Evolutionary conservation across 2,888 invertebrate species (phyloP).

Genomic region (Patella pellucida): DNA sequence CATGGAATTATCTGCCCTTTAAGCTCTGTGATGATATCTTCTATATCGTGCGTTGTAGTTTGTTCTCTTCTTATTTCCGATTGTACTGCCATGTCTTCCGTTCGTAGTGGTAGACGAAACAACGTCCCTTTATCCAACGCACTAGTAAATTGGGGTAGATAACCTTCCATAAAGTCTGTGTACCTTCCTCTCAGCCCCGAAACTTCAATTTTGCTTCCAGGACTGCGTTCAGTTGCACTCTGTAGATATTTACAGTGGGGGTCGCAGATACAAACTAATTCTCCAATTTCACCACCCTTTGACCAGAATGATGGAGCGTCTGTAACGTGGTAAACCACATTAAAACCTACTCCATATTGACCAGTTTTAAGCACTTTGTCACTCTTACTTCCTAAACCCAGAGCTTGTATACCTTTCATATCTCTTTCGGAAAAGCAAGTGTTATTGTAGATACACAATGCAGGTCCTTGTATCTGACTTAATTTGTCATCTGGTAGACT

Average conservation of each 20-base stretch:
- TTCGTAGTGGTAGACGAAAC: constrained; percentile 64
- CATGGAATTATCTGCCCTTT: constrained; percentile 50
- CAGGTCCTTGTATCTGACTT: constrained; percentile 63
- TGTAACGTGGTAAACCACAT: constrained; percentile 67
- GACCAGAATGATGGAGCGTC: constrained; percentile 67
- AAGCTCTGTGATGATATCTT: constrained; percentile 45
- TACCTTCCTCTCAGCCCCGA: constrained; percentile 34
- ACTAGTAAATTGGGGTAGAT: constrained; percentile 44
- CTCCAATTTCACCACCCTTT: constrained; percentile 38
- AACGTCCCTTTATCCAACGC: constrained; percentile 49
- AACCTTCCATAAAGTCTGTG: constrained; percentile 52
- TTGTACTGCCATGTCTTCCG: constrained; percentile 38
- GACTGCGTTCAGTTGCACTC: constrained; percentile 31
- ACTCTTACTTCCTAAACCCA: constrained; percentile 65
- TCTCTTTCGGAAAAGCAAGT: constrained; percentile 58
- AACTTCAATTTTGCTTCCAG: constrained; percentile 43
- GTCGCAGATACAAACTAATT: constrained; percentile 50
- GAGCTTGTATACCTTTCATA: constrained; percentile 61
- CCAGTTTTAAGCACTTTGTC: constrained; percentile 65
- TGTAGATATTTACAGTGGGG: constrained; percentile 50
- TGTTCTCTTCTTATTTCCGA: constrained; percentile 50
- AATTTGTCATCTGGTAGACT: constrained; percentile 37
- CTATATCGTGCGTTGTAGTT: constrained; percentile 33
- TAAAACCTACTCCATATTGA: constrained; percentile 69
- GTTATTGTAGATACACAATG: constrained; percentile 66